These are phyloP conservation scores for Cephonodes hylas DNA, from an alignment of 2,888 invertebrate genomes.

Conservation along the genomic window DNA sequence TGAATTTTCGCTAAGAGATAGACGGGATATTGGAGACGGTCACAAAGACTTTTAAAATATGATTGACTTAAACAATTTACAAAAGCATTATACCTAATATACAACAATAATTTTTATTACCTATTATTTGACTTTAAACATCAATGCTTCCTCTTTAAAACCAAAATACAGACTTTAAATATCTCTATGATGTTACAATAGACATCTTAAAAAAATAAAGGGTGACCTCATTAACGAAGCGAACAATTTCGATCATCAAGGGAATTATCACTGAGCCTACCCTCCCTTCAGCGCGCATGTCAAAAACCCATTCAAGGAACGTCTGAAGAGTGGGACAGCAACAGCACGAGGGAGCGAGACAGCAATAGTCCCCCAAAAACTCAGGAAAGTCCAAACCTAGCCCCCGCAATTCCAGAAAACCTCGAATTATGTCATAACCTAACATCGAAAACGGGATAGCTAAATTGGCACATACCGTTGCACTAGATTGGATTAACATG, in stretches of 20 bases:
- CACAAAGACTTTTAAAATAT: no score
- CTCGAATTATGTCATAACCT: slow-evolving; percentile 43
- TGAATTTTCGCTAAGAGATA: no score
- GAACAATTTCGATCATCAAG: slow-evolving; percentile 1
- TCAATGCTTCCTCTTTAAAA: no score
- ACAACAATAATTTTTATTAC: no score
- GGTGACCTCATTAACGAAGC: not conserved
- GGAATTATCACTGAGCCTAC: not conserved
- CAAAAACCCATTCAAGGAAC: slow-evolving; percentile 67
- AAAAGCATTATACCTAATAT: no score
- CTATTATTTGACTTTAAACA: no score
- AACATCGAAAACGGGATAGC: slow-evolving; percentile 16
- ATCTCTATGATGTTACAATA: not conserved
- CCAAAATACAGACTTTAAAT: not conserved
- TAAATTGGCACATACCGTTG: slow-evolving; percentile 17
- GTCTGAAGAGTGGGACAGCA: slow-evolving; percentile 45
- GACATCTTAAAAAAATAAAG: not conserved
- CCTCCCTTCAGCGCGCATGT: slow-evolving; percentile 58
- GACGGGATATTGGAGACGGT: no score
- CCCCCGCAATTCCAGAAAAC: slow-evolving; percentile 35
- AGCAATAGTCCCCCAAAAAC: slow-evolving; percentile 49
- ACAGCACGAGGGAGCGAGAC: slow-evolving; percentile 38
- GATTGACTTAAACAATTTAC: no score
- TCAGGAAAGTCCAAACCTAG: slow-evolving; percentile 49
- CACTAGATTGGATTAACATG: slow-evolving; percentile 14